A percentile compares a stretch with the other conserved stretches of the same genome.
These are phyloP conservation scores for Tenualosa thibaudeaui DNA, from an alignment of 2,797 vertebrate species.

Conservation along the genomic window DNA sequence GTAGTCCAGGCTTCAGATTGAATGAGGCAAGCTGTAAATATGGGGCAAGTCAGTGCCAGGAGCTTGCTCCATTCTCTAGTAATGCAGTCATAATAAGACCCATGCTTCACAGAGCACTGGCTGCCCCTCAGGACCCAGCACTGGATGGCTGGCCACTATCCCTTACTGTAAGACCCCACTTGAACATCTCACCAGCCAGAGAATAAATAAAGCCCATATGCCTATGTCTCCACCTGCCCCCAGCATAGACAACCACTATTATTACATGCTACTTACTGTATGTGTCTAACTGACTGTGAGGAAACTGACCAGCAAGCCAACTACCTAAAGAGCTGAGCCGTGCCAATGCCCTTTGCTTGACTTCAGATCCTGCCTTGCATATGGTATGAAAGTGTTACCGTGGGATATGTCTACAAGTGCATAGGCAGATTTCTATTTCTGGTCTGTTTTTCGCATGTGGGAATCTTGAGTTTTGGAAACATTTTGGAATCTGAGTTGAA, in stretches of 20 bases:
- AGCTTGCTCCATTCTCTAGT: constrained; percentile 27
- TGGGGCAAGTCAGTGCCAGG: constrained; percentile 44
- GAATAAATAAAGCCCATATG: background rate
- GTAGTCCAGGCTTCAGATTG: constrained; percentile 12
- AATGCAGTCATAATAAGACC: constrained; percentile 41
- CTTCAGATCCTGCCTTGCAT: background rate
- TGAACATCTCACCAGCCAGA: background rate
- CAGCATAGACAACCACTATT: background rate
- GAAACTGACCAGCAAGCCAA: background rate
- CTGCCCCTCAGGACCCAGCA: background rate
- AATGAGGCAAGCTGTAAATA: constrained; percentile 32
- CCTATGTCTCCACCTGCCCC: background rate
- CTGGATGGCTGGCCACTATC: background rate
- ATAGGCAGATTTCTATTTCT: too few relatives aligned
- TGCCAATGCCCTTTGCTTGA: background rate
- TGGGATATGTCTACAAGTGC: background rate
- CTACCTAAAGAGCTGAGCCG: background rate
- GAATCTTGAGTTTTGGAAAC: too few relatives aligned
- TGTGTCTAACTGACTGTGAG: background rate
- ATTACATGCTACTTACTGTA: background rate
- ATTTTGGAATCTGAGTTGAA: too few relatives aligned
- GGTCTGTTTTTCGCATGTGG: background rate
- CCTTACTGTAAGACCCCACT: background rate
- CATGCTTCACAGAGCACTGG: constrained; percentile 42
- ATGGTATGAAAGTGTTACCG: background rate